phyloP scores from a whole-genome alignment of 2,888 invertebrate genomes.

The Diplolepis rosae region DNA sequence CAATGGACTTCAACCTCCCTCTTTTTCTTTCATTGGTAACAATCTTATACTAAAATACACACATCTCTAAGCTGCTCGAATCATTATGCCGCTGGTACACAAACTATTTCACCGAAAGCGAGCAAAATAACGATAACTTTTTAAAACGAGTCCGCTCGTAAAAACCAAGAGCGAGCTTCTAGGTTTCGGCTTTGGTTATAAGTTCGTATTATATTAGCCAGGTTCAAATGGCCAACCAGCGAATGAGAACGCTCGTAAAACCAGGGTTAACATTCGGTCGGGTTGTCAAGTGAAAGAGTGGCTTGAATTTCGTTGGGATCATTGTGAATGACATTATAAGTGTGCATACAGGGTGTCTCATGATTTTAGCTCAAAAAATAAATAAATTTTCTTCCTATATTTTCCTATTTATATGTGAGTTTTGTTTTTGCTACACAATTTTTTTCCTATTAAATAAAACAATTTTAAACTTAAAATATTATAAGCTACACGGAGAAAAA shows the following conservation, averaged over 20 bases:
- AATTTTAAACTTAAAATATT: too few relatives aligned
- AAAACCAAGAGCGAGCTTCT: slow-evolving; percentile 65
- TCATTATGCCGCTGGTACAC: slow-evolving; percentile 50
- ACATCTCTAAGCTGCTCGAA: background rate
- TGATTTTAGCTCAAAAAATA: slow-evolving; percentile 21
- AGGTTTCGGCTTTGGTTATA: slow-evolving; percentile 72
- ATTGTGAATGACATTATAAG: slow-evolving; percentile 58
- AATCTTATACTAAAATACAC: slow-evolving; percentile 19
- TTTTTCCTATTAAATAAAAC: too few relatives aligned
- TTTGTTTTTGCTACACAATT: too few relatives aligned
- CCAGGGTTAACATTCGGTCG: slow-evolving; percentile 71
- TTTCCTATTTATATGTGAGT: background rate
- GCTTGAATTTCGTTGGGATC: slow-evolving; percentile 68
- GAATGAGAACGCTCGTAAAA: slow-evolving; percentile 71
- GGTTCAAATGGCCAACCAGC: slow-evolving; percentile 64
- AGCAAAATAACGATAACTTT: slow-evolving; percentile 72
- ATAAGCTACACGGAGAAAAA: background rate
- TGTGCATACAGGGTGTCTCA: slow-evolving; percentile 34
- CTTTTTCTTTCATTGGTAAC: slow-evolving; percentile 7
- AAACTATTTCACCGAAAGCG: slow-evolving; percentile 66
- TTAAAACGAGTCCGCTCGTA: slow-evolving; percentile 71
- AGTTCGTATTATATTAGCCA: slow-evolving; percentile 73
- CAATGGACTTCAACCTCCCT: background rate
- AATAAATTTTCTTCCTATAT: background rate
- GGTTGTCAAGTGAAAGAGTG: slow-evolving; percentile 72